Conservation (phyloP, 2,888 invertebrate genomes). For the Hypolimnas misippus region DNA sequence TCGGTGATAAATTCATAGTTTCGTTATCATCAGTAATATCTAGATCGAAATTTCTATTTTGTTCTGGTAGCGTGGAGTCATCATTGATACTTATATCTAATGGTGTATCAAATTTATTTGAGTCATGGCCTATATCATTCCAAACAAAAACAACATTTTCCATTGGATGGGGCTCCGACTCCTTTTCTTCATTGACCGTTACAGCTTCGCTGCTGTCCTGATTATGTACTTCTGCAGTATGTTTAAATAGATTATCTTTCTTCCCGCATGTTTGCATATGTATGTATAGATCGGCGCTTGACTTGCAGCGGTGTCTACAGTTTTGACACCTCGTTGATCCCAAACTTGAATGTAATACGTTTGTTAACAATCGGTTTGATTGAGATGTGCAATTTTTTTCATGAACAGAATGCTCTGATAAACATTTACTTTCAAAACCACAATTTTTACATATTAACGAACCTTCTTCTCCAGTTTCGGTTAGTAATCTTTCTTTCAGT, state of each 20-base stretch:
- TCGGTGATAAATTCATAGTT: constrained; percentile 85
- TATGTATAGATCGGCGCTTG: constrained; percentile 89
- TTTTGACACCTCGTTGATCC: constrained; percentile 93
- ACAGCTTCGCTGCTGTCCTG: constrained; percentile 61
- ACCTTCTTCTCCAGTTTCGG: constrained; percentile 86
- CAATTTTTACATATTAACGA: constrained; percentile 88
- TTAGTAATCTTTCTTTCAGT: constrained; percentile 89
- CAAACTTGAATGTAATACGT: constrained; percentile 73
- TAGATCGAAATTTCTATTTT: constrained; percentile 63
- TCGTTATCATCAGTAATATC: constrained; percentile 77
- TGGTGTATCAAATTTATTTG: constrained; percentile 69
- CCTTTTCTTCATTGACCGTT: constrained; percentile 61
- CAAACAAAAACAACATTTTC: constrained; percentile 92
- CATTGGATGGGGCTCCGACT: constrained; percentile 87
- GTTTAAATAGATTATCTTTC: constrained; percentile 59
- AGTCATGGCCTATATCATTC: constrained; percentile 86
- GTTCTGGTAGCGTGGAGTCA: constrained; percentile 72
- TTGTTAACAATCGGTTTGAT: constrained; percentile 66
- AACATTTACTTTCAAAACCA: constrained; percentile 90
- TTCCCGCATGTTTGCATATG: constrained; percentile 90
- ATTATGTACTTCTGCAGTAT: constrained; percentile 60
- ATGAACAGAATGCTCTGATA: constrained; percentile 92
- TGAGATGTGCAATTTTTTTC: constrained; percentile 86
- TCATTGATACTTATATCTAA: constrained; percentile 76
- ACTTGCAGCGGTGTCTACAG: constrained; percentile 94